phyloP scores from a whole-genome alignment of 2,888 invertebrate species.

The Metalampra italica region DNA sequence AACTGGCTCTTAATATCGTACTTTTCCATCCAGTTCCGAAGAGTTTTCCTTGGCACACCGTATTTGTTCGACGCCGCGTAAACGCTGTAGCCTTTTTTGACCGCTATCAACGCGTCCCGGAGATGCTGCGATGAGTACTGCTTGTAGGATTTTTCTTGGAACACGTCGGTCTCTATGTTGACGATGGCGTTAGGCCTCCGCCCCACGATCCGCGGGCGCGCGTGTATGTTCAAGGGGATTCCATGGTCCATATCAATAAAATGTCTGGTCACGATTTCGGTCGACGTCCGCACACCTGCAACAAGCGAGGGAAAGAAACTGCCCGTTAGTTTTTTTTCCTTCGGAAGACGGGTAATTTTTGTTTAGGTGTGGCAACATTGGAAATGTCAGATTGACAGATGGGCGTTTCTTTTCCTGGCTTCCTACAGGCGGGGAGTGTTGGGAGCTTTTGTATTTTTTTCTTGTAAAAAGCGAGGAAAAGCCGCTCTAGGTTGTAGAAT shows the following conservation, averaged over 20 bases:
- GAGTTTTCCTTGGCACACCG: slow-evolving; percentile 75
- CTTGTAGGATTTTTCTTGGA: slow-evolving; percentile 72
- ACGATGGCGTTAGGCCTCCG: slow-evolving; percentile 65
- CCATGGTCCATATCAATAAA: slow-evolving; percentile 71
- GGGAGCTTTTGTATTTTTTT: slow-evolving; percentile 17
- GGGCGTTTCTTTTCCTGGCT: slow-evolving; percentile 76
- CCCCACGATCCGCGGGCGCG: slow-evolving; percentile 63
- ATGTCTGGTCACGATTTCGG: slow-evolving; percentile 70
- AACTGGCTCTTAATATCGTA: slow-evolving; percentile 77
- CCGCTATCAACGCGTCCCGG: slow-evolving; percentile 68
- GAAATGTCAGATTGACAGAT: slow-evolving; percentile 13
- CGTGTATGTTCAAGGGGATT: slow-evolving; percentile 65
- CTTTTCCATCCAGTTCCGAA: slow-evolving; percentile 79
- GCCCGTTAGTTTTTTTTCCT: slow-evolving; percentile 43
- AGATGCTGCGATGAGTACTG: slow-evolving; percentile 74
- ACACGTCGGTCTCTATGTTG: slow-evolving; percentile 70
- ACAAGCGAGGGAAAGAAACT: slow-evolving; percentile 70
- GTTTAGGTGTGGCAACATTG: slow-evolving; percentile 20
- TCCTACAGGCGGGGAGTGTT: slow-evolving; percentile 53
- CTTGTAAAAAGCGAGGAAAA: slow-evolving; percentile 72
- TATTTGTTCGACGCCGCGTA: slow-evolving; percentile 77
- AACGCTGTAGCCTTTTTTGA: slow-evolving; percentile 74
- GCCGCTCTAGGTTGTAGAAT: slow-evolving; percentile 39
- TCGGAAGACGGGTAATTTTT: slow-evolving; percentile 12
- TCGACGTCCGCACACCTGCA: slow-evolving; percentile 70